These are phyloP conservation scores for Rhegmatorhina hoffmannsi DNA, from an alignment of 2,113 vertebrate species.

Conservation along the genomic window DNA sequence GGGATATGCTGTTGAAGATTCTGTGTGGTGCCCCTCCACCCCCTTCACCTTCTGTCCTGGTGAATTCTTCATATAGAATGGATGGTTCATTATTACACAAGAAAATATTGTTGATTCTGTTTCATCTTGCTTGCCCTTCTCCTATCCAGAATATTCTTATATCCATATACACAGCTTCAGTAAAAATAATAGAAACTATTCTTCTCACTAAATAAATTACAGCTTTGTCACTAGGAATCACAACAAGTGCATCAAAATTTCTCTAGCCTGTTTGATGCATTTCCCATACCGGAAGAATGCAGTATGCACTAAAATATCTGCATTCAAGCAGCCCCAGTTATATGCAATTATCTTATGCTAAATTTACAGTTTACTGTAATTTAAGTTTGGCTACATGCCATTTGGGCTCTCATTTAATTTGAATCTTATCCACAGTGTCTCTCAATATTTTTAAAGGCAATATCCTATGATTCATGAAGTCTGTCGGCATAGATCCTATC, in stretches of 20 bases:
- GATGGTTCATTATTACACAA: neutral
- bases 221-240: neutral
- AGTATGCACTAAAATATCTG: neutral
- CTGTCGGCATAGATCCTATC: neutral
- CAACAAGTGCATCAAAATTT: neutral
- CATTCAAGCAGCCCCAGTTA: neutral
- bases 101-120: neutral
- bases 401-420: neutral
- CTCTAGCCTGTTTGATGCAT: neutral
- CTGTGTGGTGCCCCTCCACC: rapidly evolving
- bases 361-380: neutral
- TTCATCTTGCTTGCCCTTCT: neutral
- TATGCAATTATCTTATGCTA: neutral
- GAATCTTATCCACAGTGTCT: neutral
- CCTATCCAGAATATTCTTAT: neutral
- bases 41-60: rapidly evolving
- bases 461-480: neutral
- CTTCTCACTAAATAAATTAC: neutral
- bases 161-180: neutral
- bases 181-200: neutral
- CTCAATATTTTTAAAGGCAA: neutral
- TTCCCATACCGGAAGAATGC: neutral
- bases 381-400: neutral
- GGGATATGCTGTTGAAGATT: neutral
- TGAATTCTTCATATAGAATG: neutral